Conservation (phyloP, 2,888 invertebrate genomes). For the Sinhomidia bicolor region DNA sequence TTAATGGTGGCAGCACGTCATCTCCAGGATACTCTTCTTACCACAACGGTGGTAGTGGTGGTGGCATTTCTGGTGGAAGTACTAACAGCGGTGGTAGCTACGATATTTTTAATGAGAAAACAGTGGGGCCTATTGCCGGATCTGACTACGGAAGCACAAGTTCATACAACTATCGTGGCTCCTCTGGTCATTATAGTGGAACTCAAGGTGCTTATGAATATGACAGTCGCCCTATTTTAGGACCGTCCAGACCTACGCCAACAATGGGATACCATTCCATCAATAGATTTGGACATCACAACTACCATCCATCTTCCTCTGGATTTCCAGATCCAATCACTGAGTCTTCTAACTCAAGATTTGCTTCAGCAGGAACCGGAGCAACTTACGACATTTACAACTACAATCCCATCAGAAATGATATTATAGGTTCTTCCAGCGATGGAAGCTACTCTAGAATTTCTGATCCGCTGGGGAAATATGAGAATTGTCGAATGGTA, state of each 20-base stretch:
- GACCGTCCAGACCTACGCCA: not conserved
- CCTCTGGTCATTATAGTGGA: slow-evolving; percentile 49
- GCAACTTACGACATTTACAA: slow-evolving; percentile 41
- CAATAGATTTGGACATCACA: slow-evolving; percentile 52
- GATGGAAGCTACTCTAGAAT: slow-evolving; percentile 38
- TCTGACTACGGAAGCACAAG: slow-evolving; percentile 33
- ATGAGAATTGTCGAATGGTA: slow-evolving; percentile 74
- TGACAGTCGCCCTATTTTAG: slow-evolving; percentile 56
- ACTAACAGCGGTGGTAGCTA: not conserved
- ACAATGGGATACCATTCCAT: not conserved
- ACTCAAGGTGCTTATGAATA: slow-evolving; percentile 51
- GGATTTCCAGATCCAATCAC: slow-evolving; percentile 66
- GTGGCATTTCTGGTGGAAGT: not conserved
- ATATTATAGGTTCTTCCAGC: not conserved
- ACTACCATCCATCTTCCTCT: slow-evolving; percentile 55
- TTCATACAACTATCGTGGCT: slow-evolving; percentile 39
- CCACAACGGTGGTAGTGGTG: not conserved
- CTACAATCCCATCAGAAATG: slow-evolving; percentile 47
- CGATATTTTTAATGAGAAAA: slow-evolving; percentile 63
- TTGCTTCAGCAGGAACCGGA: not conserved
- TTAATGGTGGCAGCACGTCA: slow-evolving; percentile 18
- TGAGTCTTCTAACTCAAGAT: slow-evolving; percentile 30
- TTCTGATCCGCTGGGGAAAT: slow-evolving; percentile 77
- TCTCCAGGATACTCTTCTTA: slow-evolving; percentile 37
- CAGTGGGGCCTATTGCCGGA: slow-evolving; percentile 12